Base-by-base conservation (phyloP, 92 coral and sea anemone species). In the Siderastrea siderea region DNA sequence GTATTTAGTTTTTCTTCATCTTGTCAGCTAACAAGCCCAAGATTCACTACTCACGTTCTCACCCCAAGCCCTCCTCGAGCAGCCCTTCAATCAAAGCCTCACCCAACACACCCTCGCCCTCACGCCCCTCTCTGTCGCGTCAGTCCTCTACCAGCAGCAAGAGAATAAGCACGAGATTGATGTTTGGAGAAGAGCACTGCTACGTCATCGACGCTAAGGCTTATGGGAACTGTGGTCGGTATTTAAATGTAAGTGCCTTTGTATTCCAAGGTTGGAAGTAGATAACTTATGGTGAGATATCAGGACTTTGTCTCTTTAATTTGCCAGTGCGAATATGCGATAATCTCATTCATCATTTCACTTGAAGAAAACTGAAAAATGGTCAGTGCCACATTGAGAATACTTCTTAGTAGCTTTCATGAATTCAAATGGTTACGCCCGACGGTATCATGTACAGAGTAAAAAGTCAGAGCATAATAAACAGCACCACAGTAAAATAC, bases 121-220 rank as follows among this genome's bases (percentile, higher is more conserved):
- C 87, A 73, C 80, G 66, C 81, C 87, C 87, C 49, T 67, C 82
- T 71, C 78, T 91, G 86, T 91, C 94, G 3, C 94, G 94, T 3
- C 94, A 91, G 85, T 91, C 94, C 11, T 91, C 94, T 5, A 74
- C 80, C 46, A 91, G 92, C 60, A 83, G 91, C 80, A 97, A 93
- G 88, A 92, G 93, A 83, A 90, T 90, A 68, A 95, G 92, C 86
- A 98, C 99, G 7, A 90, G 99, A 7, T 73, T 90, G 47, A 86
- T 94, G 71, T 98, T 98, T 50, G 93, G 90, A 17, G 99, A 98
- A 74, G 99, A 98, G 77, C 99, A 98, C 65, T 98, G 99, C 65
- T 98, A 98, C 84, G 99, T 98, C 53, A 95, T 98, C 80, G 99
- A 98, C 71, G 99, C 99, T 43, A 96, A 96, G 85, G 98, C 98